phyloP scores from a whole-genome alignment of 2,113 vertebrate genomes.

The Odobenus rosmarus region DNA sequence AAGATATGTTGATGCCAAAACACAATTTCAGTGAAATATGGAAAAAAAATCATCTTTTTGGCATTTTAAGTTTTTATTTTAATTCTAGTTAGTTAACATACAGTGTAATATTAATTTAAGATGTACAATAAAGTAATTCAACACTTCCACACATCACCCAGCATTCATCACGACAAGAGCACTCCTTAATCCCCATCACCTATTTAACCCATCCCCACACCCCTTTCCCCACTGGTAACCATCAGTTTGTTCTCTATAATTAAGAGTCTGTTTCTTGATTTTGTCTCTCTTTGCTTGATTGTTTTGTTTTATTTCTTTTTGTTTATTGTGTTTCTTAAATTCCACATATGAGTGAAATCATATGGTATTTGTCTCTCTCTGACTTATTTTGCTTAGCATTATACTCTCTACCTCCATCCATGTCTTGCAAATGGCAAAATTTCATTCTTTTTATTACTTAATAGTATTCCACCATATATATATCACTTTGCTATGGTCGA shows the following conservation, averaged over 20 bases:
- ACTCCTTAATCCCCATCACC: not conserved
- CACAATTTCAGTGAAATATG: not conserved
- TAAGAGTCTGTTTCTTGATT: not conserved
- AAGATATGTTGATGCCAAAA: not conserved
- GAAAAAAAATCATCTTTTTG: not conserved
- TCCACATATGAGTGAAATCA: not conserved
- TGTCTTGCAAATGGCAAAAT: not conserved
- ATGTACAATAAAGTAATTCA: not conserved
- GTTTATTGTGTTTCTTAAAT: not conserved
- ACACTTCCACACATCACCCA: not conserved
- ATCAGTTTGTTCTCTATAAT: not conserved
- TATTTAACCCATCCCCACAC: not conserved
- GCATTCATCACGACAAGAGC: not conserved
- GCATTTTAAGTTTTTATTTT: not conserved
- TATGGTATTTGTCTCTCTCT: not conserved
- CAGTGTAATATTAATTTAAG: not conserved
- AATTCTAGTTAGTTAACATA: not conserved
- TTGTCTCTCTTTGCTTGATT: not conserved
- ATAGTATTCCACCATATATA: not conserved
- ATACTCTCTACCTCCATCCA: not conserved
- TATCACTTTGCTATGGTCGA: not conserved
- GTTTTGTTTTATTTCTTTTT: not conserved
- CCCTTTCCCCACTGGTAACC: not conserved
- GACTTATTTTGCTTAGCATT: not conserved
- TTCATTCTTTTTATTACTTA: not conserved